Conservation (phyloP, 2,113 vertebrate species). For the Leptobrachium leishanense region DNA sequence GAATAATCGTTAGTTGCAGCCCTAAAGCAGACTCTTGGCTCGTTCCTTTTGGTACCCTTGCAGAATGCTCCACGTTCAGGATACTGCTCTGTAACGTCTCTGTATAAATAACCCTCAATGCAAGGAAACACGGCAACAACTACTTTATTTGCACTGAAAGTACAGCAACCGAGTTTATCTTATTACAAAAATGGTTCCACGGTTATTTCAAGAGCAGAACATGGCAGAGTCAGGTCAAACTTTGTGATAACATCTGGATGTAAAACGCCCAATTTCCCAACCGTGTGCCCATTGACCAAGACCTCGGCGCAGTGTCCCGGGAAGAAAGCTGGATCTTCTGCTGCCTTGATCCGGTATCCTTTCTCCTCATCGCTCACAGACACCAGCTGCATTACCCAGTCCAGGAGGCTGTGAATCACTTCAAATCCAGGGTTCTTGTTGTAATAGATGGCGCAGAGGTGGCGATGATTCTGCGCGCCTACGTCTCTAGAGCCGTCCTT, state of each 20-base stretch:
- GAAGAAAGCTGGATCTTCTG: conserved; percentile 90
- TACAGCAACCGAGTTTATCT: too few species aligned
- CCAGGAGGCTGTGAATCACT: conserved; percentile 94
- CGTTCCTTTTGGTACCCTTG: too few species aligned
- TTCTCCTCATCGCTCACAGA: conserved; percentile 72
- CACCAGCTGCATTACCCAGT: conserved; percentile 92
- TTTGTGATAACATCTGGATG: conserved; percentile 90
- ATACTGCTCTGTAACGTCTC: too few species aligned
- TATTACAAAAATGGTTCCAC: conserved; percentile 89
- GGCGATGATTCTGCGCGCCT: conserved; percentile 84
- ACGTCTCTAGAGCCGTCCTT: conserved; percentile 91
- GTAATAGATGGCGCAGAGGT: conserved; percentile 89
- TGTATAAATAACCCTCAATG: too few species aligned
- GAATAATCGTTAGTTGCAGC: too few species aligned
- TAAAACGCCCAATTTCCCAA: conserved; percentile 89
- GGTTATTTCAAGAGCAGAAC: conserved; percentile 90
- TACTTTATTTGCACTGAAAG: too few species aligned
- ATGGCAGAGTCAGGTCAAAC: conserved; percentile 94
- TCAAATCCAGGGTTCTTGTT: conserved; percentile 94
- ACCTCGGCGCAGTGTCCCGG: conserved; percentile 92
- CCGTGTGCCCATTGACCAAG: conserved; percentile 75
- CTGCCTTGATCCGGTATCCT: conserved; percentile 87
- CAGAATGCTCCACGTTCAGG: too few species aligned
- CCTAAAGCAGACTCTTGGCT: too few species aligned
- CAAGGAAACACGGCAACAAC: too few species aligned